Percentiles rank a stretch among this genome's conserved stretches.
Evolutionary conservation across 2,888 invertebrate genomes (phyloP).

Genomic region (Kryphioiulus occultus): DNA sequence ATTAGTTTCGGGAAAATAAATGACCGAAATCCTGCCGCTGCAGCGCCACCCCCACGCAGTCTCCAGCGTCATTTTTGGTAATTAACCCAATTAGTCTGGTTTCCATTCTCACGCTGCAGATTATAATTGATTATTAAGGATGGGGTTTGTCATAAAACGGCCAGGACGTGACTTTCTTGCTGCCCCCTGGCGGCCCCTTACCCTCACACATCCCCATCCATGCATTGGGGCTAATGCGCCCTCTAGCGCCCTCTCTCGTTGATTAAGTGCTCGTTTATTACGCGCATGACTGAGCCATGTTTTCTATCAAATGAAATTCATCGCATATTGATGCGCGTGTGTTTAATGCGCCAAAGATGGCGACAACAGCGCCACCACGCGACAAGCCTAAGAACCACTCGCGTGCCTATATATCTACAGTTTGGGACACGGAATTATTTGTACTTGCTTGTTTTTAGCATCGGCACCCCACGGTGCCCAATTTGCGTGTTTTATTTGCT

Average conservation of each 20-base stretch:
- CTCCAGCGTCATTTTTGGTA: not conserved
- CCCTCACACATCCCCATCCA: not conserved
- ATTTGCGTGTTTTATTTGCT: constrained; percentile 10
- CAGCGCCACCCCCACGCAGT: not conserved
- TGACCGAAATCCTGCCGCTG: not conserved
- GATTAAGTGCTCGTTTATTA: not conserved
- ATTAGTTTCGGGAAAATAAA: not conserved
- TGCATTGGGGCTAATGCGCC: not conserved
- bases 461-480: not conserved
- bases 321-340: not conserved
- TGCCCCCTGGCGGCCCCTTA: not conserved
- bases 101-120: not conserved
- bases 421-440: not conserved
- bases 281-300: not conserved
- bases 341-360: too few species aligned
- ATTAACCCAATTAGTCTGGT: constrained; percentile 28
- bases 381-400: not conserved
- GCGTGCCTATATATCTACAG: not conserved
- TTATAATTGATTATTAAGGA: constrained; percentile 26
- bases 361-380: too few species aligned
- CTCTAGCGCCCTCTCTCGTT: constrained; percentile 8
- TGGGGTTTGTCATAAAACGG: not conserved
- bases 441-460: not conserved
- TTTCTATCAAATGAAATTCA: not conserved
- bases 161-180: not conserved